These are phyloP conservation scores for Cartodere bifasciata DNA, from an alignment of 2,888 invertebrate species.

Conservation along the genomic window DNA sequence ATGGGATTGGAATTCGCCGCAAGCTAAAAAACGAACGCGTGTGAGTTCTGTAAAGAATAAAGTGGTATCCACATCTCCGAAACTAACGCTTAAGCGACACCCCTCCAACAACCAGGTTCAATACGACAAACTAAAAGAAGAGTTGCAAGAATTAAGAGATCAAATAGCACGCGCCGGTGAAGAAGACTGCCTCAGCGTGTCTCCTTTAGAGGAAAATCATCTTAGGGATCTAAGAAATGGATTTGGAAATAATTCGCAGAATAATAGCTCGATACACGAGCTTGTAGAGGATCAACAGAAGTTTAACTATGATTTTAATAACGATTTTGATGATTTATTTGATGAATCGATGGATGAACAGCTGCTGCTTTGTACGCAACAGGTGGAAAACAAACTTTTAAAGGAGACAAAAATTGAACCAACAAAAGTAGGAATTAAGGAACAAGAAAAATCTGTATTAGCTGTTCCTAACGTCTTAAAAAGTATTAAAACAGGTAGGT, in stretches of 20 bases:
- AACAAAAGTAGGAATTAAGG: conserved; percentile 1
- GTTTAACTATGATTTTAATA: conserved; percentile 11
- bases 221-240: conserved; percentile 19
- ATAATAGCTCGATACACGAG: conserved; percentile 2
- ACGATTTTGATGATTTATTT: conserved; percentile 24
- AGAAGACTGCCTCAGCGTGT: conserved; percentile 22
- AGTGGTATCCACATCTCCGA: conserved; percentile 22
- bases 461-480: background rate
- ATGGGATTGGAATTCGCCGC: conserved; percentile 39
- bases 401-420: conserved; percentile 1
- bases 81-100: conserved; percentile 24
- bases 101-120: conserved; percentile 23
- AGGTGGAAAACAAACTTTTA: conserved; percentile 23
- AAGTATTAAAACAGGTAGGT: background rate
- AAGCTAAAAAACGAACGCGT: conserved; percentile 19
- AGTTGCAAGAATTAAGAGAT: conserved; percentile 26
- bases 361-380: conserved; percentile 28
- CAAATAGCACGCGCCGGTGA: conserved; percentile 23
- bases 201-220: conserved; percentile 24
- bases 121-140: conserved; percentile 29
- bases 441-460: background rate
- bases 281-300: conserved; percentile 6
- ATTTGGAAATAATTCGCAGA: conserved; percentile 2
- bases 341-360: conserved; percentile 31
- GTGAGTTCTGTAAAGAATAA: conserved; percentile 16